Base-by-base conservation (phyloP, 2,113 vertebrate genomes). In the Jaculus jaculus region DNA sequence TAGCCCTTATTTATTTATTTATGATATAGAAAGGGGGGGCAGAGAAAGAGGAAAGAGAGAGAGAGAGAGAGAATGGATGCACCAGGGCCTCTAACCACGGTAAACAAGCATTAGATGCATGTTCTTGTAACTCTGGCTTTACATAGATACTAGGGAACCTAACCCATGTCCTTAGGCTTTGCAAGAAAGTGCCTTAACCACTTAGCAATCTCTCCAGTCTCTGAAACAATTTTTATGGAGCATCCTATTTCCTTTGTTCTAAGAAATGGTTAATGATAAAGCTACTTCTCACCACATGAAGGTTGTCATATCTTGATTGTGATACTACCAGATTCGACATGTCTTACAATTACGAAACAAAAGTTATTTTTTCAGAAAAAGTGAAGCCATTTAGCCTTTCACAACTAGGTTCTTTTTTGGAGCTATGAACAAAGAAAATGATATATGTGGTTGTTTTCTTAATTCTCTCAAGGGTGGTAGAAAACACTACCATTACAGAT, bases 361-460 rank as follows among this genome's bases (percentile, higher is more conserved):
- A 37, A n/a, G n/a, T 81, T 17, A 12, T 63, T 54, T 74, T 10
- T 1, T 1, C 15, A 1, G 17, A 73, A 37, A 83, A 73, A 77
- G 10, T 3, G 34, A 77, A 85, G 47, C 32, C 87, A 37, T 7
- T 63, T 28, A 88, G 37, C 1, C 20, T 93, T 74, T 28, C 20
- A 90, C 79, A 90, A 7, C 2, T 34, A 42, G 5, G 21, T 58
- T 60, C 37, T 80, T 82, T 39, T 77, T 65, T 80, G 73, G 47
- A 92, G 72, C 26, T 61, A 75, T 13, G 58, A 75, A 66, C 77
- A 85, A 86, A 81, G 21, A 87, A 82, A 94, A 84, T 89, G 21
- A 86, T 83, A 75, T 8, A 37, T 80, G 66, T 75, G 39, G 32
- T 51, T 81, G 71, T 92, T 89, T 96, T 78, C 75, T 90, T 60